These are phyloP conservation scores for Forbesichthys agassizii DNA, from an alignment of 2,113 vertebrate genomes.

Conservation along the genomic window DNA sequence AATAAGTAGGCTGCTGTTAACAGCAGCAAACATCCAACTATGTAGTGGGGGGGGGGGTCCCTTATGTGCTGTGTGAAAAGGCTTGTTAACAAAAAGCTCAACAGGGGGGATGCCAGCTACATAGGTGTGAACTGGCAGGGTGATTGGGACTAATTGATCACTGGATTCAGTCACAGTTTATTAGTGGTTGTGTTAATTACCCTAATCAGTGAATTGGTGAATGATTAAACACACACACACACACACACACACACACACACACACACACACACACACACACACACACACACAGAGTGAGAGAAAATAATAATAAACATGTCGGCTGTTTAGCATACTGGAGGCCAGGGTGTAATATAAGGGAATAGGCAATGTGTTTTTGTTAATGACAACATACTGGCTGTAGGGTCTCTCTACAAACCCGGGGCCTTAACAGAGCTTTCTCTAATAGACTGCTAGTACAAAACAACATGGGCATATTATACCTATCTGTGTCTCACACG, in stretches of 20 bases:
- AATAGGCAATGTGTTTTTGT: not conserved
- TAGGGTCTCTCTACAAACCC: not conserved
- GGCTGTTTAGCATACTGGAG: too few species aligned
- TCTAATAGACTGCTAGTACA: not conserved
- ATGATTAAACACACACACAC: not conserved
- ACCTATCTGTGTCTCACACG: too few species aligned
- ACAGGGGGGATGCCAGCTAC: constrained; percentile 22
- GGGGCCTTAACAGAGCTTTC: too few species aligned
- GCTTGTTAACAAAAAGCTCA: constrained; percentile 49
- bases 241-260: too few species aligned
- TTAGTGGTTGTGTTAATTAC: constrained; percentile 61
- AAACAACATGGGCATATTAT: not conserved
- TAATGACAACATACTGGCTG: not conserved
- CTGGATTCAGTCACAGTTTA: constrained; percentile 35
- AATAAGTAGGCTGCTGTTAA: too few species aligned
- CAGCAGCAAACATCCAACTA: too few species aligned
- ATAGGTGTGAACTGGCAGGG: constrained; percentile 34
- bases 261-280: not conserved
- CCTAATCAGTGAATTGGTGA: constrained; percentile 22
- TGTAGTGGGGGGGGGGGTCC: too few species aligned
- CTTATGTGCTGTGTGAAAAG: constrained; percentile 53
- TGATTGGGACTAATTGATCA: constrained; percentile 59
- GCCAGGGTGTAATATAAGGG: too few species aligned
- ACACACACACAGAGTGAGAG: not conserved
- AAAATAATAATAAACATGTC: not conserved